Base-by-base conservation (phyloP, 2,888 invertebrate genomes). In the Malachius bipustulatus region DNA sequence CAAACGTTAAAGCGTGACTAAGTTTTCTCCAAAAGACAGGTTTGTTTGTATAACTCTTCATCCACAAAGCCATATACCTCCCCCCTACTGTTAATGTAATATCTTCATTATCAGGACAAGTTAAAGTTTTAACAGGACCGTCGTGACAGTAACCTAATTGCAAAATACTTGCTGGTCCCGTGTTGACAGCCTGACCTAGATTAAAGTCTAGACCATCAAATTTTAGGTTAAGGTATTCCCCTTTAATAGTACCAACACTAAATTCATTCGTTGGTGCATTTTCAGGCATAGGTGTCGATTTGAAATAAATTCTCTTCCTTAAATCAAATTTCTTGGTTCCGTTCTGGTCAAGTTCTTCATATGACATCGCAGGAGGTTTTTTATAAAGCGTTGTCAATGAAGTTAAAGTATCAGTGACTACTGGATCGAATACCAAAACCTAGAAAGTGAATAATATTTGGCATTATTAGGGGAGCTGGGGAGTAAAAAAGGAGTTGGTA, bases 121-220 rank as follows among this genome's bases (percentile, higher is more conserved):
- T n/a, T 19, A 19, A 19, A n/a, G 24, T 8, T 8, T 6, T 19
- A 8, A 19, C n/a, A 19, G 24, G 24, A 8, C 24, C 24, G n/a
- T 19, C 24, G n/a, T 19, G 24, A n/a, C n/a, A n/a, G n/a, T n/a
- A n/a, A n/a, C n/a, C n/a, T n/a, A n/a, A n/a, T n/a, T n/a, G n/a
- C n/a, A n/a, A n/a, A n/a, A n/a, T n/a, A n/a, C n/a, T n/a, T n/a
- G n/a, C n/a, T n/a, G n/a, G n/a, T n/a, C n/a, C n/a, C n/a, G n/a
- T n/a, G n/a, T 75, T 75, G 0, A 77, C 68, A 0, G 63, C 55
- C 48, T 71, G 67, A 0, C 73, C 77, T 12, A 77, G 71, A 44
- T 71, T 67, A 41, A 74, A 73, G 34, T 77, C 74, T 48, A 71
- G 73, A 9, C 82, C 82, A 48, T 77, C 73, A 79, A 80, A 84